Base-by-base conservation (phyloP, 2,797 vertebrate genomes). In the Rhynchotus rufescens region DNA sequence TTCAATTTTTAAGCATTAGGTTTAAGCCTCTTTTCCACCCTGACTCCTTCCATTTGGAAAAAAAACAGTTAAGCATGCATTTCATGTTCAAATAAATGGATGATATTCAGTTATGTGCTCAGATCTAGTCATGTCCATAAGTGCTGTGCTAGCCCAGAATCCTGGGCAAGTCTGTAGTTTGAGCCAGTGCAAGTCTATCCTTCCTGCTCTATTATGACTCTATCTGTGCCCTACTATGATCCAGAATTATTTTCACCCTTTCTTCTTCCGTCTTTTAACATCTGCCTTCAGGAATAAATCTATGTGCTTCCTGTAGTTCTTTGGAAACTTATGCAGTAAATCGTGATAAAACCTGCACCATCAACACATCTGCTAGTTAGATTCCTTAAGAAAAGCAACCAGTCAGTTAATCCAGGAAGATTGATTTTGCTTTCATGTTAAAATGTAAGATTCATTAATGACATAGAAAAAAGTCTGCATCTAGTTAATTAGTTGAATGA, bases 401-500 rank as follows among this genome's bases (percentile, higher is more conserved):
- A 68, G 40, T 75, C 61, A 84, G 56, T 92, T 90, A 94, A 81
- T 89, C 34, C 45, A 79, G 84, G 86, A 84, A 95, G 88, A 95
- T 92, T 93, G 83, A 94, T 94, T 95, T 97, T 84, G 79, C 76
- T 96, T 96, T 88, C 78, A 65, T 87, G 34, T 91, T 71, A 81
- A 40, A 94, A 79, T 67, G 68, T 34, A 89, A 84, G 94, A 96
- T 96, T 84, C 85, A 96, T 97, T 96, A 97, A 96, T 75, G 90
- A 90, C 75, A 92, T 67, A 90, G 93, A 97, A 97, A 80, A 51
- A 96, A 89, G 91, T 96, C 97, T 97, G 92, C 96, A 96, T 95
- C 96, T 10, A 28, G 94, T 95, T 98, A 98, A 98, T 98, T 98
- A 97, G 90, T 87, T 93, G 92, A 97, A 96, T 95, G 88, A 96